Conservation (phyloP, 2,888 invertebrate species). For the Melanostoma mellinum region DNA sequence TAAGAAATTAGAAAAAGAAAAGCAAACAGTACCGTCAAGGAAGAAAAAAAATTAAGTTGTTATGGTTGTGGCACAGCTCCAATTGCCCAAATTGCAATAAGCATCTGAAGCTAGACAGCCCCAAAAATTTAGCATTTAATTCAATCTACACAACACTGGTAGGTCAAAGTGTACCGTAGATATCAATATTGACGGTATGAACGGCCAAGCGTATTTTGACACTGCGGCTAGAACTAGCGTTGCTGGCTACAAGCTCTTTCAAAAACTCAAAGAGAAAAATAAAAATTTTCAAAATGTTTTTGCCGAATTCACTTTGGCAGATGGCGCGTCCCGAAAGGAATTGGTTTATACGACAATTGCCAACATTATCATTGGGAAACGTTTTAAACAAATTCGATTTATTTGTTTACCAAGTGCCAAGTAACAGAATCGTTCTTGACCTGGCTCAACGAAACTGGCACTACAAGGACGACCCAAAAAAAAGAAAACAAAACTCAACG, state of each 20-base stretch:
- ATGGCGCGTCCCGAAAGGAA: too few species aligned
- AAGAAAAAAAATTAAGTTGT: neutral
- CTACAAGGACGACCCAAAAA: neutral
- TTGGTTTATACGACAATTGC: too few species aligned
- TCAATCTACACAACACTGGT: conserved; percentile 6
- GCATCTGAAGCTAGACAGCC: neutral
- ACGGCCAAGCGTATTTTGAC: neutral
- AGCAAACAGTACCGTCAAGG: neutral
- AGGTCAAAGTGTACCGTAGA: neutral
- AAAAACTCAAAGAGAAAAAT: neutral
- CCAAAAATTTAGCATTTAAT: conserved; percentile 1
- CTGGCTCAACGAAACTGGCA: conserved; percentile 30
- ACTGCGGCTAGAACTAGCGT: conserved; percentile 22
- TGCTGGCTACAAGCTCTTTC: conserved; percentile 8
- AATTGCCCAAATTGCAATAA: conserved; percentile 16
- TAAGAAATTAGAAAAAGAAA: neutral
- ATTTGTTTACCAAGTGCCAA: conserved; percentile 25
- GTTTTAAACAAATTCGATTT: conserved; percentile 25
- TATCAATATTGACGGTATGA: neutral
- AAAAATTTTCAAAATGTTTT: neutral
- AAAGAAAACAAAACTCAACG: neutral
- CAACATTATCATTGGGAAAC: too few species aligned
- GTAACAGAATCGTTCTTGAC: conserved; percentile 47
- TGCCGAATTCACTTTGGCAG: too few species aligned
- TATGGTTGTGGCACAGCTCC: conserved; percentile 10